Evolutionary conservation across 2,888 invertebrate genomes (phyloP).

Genomic region (Alloplasta piceator): DNA sequence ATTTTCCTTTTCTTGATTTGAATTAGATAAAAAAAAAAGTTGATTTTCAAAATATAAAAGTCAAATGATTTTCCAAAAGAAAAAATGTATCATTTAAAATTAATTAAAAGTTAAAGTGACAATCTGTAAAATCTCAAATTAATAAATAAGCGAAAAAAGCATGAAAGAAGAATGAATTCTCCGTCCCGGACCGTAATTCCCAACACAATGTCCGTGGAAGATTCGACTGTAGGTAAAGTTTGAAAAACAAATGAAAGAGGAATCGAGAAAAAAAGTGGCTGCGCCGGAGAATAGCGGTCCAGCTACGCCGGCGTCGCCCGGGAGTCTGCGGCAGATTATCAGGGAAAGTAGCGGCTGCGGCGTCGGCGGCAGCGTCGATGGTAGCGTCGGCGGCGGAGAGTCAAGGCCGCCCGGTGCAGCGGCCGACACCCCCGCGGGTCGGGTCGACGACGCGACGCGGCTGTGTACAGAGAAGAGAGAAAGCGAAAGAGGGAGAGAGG

Average conservation of each 20-base stretch:
- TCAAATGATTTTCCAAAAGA: not conserved
- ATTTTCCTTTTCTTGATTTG: too few species aligned
- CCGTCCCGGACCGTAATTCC: too few species aligned
- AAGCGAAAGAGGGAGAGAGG: constrained; percentile 3
- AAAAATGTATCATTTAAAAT: not conserved
- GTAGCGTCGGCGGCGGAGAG: constrained; percentile 69
- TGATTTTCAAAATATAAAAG: too few species aligned
- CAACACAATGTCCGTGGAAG: not conserved
- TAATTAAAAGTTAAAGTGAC: too few species aligned
- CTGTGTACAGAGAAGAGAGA: not conserved
- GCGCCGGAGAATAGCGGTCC: constrained; percentile 46
- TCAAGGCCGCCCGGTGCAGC: constrained; percentile 78
- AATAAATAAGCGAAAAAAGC: too few species aligned
- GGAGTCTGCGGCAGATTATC: constrained; percentile 77
- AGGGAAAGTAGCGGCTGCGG: constrained; percentile 77
- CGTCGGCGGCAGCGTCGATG: constrained; percentile 63
- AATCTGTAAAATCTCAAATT: too few species aligned
- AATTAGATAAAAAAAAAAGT: too few species aligned
- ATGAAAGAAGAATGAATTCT: too few species aligned
- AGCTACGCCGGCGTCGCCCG: constrained; percentile 70
- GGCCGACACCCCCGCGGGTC: constrained; percentile 65
- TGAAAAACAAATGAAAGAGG: constrained; percentile 18
- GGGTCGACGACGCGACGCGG: constrained; percentile 66
- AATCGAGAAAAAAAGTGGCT: constrained; percentile 37
- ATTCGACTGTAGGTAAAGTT: not conserved